These are phyloP conservation scores for Anoncus sp. DNA, from an alignment of 2,888 invertebrate genomes.

Conservation along the genomic window DNA sequence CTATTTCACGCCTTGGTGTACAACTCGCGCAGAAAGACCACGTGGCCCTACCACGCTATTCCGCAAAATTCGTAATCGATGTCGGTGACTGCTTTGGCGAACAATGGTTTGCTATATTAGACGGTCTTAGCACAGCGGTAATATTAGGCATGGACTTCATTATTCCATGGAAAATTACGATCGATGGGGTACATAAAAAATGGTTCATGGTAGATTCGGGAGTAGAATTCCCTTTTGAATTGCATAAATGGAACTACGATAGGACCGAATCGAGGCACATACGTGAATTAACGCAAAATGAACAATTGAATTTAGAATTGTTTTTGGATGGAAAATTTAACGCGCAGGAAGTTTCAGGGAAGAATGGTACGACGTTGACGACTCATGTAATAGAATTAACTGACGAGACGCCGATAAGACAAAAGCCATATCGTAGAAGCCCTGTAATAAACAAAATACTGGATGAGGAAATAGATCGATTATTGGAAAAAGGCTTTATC, in stretches of 20 bases:
- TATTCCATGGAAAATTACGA: not conserved
- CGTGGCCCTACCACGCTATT: constrained; percentile 15
- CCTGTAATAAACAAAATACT: constrained; percentile 25
- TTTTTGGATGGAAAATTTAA: not conserved
- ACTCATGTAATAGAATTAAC: constrained; percentile 7
- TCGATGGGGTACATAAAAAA: not conserved
- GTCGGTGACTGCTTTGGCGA: constrained; percentile 23
- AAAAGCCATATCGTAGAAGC: constrained; percentile 24
- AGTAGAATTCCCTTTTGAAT: not conserved
- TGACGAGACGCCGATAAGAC: constrained; percentile 15
- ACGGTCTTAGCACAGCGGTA: constrained; percentile 9
- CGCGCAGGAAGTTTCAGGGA: not conserved
- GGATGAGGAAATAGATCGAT: not conserved
- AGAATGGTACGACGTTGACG: constrained; percentile 12
- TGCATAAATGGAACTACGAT: not conserved
- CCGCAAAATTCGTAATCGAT: constrained; percentile 22
- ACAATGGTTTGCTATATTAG: constrained; percentile 15
- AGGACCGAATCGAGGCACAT: not conserved
- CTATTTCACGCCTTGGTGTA: constrained; percentile 6
- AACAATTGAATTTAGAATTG: not conserved
- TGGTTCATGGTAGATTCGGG: constrained; percentile 10
- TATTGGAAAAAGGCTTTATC: constrained; percentile 14
- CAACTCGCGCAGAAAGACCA: constrained; percentile 21
- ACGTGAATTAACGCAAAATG: not conserved
- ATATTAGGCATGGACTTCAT: constrained; percentile 5